Percentiles rank a stretch among this genome's conserved stretches.
phyloP scores from a whole-genome alignment of 2,113 vertebrate genomes.

The Lamprotornis superbus region DNA sequence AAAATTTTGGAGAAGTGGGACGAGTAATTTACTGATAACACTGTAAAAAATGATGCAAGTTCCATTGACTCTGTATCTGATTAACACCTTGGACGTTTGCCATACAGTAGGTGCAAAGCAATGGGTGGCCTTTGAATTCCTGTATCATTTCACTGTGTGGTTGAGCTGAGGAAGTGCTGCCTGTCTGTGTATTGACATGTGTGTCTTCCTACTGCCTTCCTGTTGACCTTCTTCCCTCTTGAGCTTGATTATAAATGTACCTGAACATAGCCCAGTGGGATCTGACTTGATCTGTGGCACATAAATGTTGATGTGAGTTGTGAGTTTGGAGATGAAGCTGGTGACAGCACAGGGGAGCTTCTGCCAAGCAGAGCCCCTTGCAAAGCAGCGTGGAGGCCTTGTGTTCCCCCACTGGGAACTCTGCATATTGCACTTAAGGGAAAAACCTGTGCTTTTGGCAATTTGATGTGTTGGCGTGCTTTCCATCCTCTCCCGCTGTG shows the following conservation, averaged over 20 bases:
- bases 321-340: background rate
- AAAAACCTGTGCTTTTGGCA: conserved; percentile 44
- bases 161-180: background rate
- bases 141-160: background rate
- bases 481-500: conserved; percentile 7
- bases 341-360: background rate
- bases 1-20: background rate
- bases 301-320: background rate
- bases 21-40: background rate
- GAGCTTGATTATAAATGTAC: background rate
- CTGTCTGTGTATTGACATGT: background rate
- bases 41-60: background rate
- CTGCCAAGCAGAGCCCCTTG: background rate
- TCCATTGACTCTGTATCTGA: background rate
- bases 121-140: background rate
- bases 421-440: background rate
- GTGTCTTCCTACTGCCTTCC: background rate
- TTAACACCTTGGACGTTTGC: background rate
- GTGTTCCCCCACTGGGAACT: background rate
- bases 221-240: background rate
- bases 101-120: background rate
- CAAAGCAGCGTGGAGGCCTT: background rate
- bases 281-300: background rate
- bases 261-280: background rate
- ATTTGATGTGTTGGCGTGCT: background rate